A percentile compares a stretch with the other conserved stretches of the same genome.
Conservation (phyloP, 2,888 invertebrate genomes). For the Argyresthia albistria region DNA sequence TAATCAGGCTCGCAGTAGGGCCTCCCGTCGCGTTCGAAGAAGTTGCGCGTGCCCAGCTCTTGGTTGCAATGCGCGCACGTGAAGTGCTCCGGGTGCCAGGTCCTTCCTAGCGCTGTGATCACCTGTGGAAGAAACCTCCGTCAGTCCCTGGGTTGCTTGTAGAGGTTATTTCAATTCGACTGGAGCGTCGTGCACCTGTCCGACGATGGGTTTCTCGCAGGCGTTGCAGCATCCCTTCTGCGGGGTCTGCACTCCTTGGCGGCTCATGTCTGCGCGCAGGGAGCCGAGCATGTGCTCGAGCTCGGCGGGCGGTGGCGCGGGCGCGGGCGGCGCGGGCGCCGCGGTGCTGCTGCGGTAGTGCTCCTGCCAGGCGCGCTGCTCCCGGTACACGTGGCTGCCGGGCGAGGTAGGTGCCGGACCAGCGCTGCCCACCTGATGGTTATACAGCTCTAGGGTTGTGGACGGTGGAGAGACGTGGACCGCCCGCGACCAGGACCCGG, state of each 20-base stretch:
- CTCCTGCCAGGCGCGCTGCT: slow-evolving; percentile 70
- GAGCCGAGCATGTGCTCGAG: slow-evolving; percentile 92
- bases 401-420: slow-evolving; percentile 38
- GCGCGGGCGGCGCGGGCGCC: slow-evolving; percentile 31
- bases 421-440: slow-evolving; percentile 50
- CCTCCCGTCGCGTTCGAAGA: slow-evolving; percentile 97
- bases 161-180: background rate
- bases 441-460: slow-evolving; percentile 5
- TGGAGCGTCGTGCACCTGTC: slow-evolving; percentile 77
- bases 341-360: slow-evolving; percentile 51
- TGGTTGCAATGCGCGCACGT: slow-evolving; percentile 97
- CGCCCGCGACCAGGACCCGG: slow-evolving; percentile 46
- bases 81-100: slow-evolving; percentile 99
- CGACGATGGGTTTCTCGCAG: slow-evolving; percentile 99
- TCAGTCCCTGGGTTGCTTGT: background rate
- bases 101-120: slow-evolving; percentile 96
- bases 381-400: slow-evolving; percentile 76
- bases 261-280: slow-evolving; percentile 96
- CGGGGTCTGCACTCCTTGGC: slow-evolving; percentile 98
- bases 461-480: slow-evolving; percentile 16
- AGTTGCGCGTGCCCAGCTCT: slow-evolving; percentile 96
- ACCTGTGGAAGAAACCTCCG: slow-evolving; percentile 63
- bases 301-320: slow-evolving; percentile 70
- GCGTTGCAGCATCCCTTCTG: slow-evolving; percentile 99
- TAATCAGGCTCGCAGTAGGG: slow-evolving; percentile 99